phyloP scores from a whole-genome alignment of 2,888 invertebrate genomes.

The Galerucella pusilla region DNA sequence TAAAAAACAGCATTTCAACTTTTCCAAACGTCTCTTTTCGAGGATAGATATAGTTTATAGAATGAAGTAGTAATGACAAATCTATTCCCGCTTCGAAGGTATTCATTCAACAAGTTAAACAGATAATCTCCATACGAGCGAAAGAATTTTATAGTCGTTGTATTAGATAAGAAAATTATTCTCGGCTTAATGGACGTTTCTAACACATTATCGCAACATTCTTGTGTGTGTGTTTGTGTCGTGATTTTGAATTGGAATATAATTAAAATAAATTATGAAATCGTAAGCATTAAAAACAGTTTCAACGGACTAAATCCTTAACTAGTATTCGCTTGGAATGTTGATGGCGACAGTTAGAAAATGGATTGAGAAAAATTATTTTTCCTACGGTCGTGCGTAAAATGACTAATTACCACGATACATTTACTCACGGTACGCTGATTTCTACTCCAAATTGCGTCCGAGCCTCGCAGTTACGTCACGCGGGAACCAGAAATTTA shows the following conservation, averaged over 20 bases:
- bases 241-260: constrained; percentile 46
- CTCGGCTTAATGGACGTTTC: constrained; percentile 42
- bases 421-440: too few relatives aligned
- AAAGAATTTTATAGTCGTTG: constrained; percentile 30
- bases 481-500: too few relatives aligned
- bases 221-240: constrained; percentile 38
- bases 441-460: too few relatives aligned
- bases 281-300: constrained; percentile 30
- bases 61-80: background rate
- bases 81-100: background rate
- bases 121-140: constrained; percentile 19
- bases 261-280: constrained; percentile 48
- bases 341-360: constrained; percentile 31
- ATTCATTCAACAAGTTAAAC: constrained; percentile 15
- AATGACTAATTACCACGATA: too few relatives aligned
- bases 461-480: too few relatives aligned
- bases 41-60: too few relatives aligned
- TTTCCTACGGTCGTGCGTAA: too few relatives aligned
- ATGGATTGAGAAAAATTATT: constrained; percentile 5
- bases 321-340: constrained; percentile 31
- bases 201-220: constrained; percentile 45
- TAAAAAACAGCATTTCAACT: too few relatives aligned
- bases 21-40: too few relatives aligned
- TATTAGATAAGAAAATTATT: constrained; percentile 46
- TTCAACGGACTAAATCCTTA: constrained; percentile 31